Conservation (phyloP, 2,113 vertebrate species). For the Arvicanthis niloticus region DNA sequence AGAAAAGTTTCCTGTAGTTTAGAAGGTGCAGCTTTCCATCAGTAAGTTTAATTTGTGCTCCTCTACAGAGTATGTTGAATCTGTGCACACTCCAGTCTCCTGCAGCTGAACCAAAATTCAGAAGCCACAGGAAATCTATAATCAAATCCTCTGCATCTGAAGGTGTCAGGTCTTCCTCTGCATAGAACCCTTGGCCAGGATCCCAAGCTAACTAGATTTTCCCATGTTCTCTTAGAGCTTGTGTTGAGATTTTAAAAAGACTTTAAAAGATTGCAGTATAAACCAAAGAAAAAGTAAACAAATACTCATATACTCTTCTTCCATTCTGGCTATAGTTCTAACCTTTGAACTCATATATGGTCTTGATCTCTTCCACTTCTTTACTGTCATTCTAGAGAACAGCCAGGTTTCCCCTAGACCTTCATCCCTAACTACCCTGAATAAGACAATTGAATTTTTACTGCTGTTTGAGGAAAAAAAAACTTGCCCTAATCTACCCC, state of each 20-base stretch:
- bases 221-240: neutral
- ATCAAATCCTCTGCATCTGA: neutral
- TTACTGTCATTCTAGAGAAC: too few species aligned
- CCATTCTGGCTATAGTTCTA: neutral
- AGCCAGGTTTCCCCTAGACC: too few species aligned
- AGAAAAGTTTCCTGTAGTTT: neutral
- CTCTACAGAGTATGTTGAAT: neutral
- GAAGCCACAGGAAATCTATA: neutral
- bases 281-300: neutral
- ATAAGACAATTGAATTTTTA: too few species aligned
- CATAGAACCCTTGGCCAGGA: neutral
- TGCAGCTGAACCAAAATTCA: neutral
- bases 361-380: neutral
- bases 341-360: neutral
- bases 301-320: fast-evolving
- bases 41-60: neutral
- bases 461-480: too few species aligned
- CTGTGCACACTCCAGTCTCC: neutral
- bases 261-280: neutral
- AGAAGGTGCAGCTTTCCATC: neutral
- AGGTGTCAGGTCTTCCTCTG: neutral
- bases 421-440: too few species aligned
- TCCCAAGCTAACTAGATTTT: slow-evolving; percentile 44
- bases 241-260: neutral
- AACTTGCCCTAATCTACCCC: neutral